Evolutionary conservation across 2,797 vertebrate species (phyloP), one percentile per base, ranked within the genome.

Genomic region (Bradypus variegatus): DNA sequence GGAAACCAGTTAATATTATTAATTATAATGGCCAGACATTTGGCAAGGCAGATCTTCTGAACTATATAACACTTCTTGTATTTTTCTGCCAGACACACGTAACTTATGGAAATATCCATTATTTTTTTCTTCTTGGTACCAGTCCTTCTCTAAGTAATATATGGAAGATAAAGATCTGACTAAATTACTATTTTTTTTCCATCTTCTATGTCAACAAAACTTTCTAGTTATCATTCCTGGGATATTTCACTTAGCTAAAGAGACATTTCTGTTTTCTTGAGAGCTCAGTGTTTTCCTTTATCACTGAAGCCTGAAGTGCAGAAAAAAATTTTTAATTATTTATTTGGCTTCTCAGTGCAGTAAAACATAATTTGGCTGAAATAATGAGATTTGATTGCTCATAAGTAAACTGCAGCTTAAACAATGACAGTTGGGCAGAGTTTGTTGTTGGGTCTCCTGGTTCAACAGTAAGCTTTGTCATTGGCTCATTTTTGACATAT

Each of bases 351-450:
- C 82, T 0, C 0, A 41, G 80, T 41, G 36, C 90, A 93, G 69
- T 96, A 94, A 97, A 97, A 94, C 69, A 95, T 84, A 96, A 97
- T 96, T 97, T 97, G 95, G 94, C 95, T 96, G 96, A 97, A 97
- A 97, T 96, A 97, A 94, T 96, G 95, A 96, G 93, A 96, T 94
- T 73, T 94, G 97, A 96, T 96, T 97, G 96, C 91, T 97, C 94
- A 91, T 96, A 97, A 97, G 93, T 97, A 97, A 97, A 96, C 92
- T 91, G 21, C 50, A 96, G 73, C 92, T 97, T 97, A 97, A 97
- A 96, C 94, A 97, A 96, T 95, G 95, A 89, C 93, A 94, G 83
- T 90, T 91, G 87, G 88, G 50, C 84, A 89, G 77, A 95, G 93
- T 97, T 97, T 96, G 75, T 92, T 96, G 91, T 83, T 94, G 92